Evolutionary conservation across 92 coral and sea anemone species (phyloP).

Genomic region (Anthopleura xanthogrammica): DNA sequence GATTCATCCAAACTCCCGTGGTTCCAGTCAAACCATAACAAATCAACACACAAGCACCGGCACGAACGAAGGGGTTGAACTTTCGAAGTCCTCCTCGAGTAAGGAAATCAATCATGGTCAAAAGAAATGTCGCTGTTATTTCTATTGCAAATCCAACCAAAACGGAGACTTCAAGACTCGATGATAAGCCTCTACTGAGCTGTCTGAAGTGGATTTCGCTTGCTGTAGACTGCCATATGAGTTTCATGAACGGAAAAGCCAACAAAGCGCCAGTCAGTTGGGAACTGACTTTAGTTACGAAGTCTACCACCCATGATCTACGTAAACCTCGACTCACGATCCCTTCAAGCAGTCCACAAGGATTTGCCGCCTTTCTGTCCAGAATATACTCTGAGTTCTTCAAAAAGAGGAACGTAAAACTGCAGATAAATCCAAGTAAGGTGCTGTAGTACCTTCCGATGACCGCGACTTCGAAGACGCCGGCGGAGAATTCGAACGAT

Average conservation of each 20-base stretch:
- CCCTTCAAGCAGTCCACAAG: constrained; percentile 77
- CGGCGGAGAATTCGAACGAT: constrained; percentile 79
- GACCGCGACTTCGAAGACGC: constrained; percentile 80
- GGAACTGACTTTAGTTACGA: constrained; percentile 47
- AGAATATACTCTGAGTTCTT: constrained; percentile 71
- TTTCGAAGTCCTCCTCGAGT: constrained; percentile 54
- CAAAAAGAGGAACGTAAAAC: constrained; percentile 59
- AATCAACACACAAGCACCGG: constrained; percentile 55
- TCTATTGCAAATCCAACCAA: constrained; percentile 72
- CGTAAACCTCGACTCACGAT: constrained; percentile 40
- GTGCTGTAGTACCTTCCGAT: constrained; percentile 79
- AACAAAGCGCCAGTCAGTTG: constrained; percentile 82
- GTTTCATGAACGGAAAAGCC: constrained; percentile 73
- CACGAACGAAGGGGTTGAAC: constrained; percentile 68
- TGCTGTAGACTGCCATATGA: constrained; percentile 68
- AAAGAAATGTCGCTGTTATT: constrained; percentile 68
- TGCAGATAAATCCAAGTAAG: constrained; percentile 55
- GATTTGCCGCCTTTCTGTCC: constrained; percentile 76
- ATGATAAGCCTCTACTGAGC: constrained; percentile 63
- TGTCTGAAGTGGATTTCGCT: constrained; percentile 75
- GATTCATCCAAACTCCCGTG: constrained; percentile 96
- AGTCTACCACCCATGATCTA: constrained; percentile 52
- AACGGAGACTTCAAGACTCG: constrained; percentile 73
- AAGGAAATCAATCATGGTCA: constrained; percentile 60
- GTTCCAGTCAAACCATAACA: constrained; percentile 70